Base-by-base conservation (phyloP, 2,113 vertebrate species). In the Forbesichthys papilliferus region DNA sequence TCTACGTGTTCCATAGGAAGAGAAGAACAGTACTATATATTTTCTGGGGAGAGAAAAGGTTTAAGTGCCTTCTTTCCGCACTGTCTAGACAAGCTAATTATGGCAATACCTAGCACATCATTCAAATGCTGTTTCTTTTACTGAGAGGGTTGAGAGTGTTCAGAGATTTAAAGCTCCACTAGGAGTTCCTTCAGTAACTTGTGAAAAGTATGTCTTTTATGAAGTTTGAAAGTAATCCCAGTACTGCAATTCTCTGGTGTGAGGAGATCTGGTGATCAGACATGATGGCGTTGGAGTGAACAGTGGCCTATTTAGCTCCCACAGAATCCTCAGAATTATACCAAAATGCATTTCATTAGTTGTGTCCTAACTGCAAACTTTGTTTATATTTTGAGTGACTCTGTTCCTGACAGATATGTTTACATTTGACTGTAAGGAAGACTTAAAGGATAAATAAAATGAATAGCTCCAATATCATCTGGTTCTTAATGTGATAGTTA, bases 31-130 rank as follows among this genome's bases (percentile, higher is more conserved):
- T 63, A 72, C 68, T 78, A 20, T 3, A 61, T 59, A 78, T 84
- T 58, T 75, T 71, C 84, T 72, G 76, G 69, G 66, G 78, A 13
- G 79, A 77, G 72, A 77, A 78, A 77, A 78, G 69, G 78, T 87
- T 86, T 77, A 85, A 78, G 74, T 69, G 72, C 64, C 84, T 85
- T 85, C 83, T 84, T 85, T 84, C 78, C 78, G 82, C 87, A 86
- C 73, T 63, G 89, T 93, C 92, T 91, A 91, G 90, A 93, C 88
- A 73, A 81, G 75, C 72, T 91, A 84, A 92, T 92, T 90, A 90
- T 69, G 62, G 71, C 55, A 53, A 48, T 74, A 46, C 78, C 82
- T 57, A 71, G 78, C 74, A 71, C 73, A 80, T 85, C 83, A 78
- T 80, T 74, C 51, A 33, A 71, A 68, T 75, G 59, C 33, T 63